These are phyloP conservation scores for Halcyon chelicuti DNA, from an alignment of 2,797 vertebrate species.

Conservation along the genomic window DNA sequence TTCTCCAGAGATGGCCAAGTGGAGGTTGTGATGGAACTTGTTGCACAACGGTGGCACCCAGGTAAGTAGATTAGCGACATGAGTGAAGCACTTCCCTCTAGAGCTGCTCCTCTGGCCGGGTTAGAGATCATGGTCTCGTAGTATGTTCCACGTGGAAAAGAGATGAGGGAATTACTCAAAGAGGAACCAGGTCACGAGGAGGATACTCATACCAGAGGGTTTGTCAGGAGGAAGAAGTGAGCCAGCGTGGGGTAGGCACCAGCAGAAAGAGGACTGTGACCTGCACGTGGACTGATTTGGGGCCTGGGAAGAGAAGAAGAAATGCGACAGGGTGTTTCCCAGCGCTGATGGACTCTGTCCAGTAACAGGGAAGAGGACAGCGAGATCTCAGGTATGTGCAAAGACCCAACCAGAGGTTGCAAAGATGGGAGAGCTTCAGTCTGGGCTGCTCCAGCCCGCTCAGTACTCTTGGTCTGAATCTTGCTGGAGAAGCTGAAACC, in stretches of 20 bases:
- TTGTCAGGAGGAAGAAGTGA: neutral
- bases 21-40: neutral
- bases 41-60: neutral
- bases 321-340: neutral
- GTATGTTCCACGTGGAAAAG: neutral
- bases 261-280: neutral
- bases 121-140: neutral
- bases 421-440: neutral
- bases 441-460: neutral
- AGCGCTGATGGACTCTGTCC: neutral
- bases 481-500: neutral
- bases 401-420: neutral
- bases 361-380: neutral
- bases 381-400: neutral
- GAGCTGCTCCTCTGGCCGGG: neutral
- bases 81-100: neutral
- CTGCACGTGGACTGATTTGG: neutral
- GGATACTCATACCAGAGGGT: neutral
- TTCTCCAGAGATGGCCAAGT: neutral
- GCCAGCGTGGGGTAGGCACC: neutral
- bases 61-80: fast-evolving
- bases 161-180: neutral
- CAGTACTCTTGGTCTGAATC: neutral
- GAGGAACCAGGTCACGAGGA: neutral
- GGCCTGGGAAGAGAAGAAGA: neutral